Conservation (phyloP, 2,113 vertebrate species). For the Leptobrachium leishanense region DNA sequence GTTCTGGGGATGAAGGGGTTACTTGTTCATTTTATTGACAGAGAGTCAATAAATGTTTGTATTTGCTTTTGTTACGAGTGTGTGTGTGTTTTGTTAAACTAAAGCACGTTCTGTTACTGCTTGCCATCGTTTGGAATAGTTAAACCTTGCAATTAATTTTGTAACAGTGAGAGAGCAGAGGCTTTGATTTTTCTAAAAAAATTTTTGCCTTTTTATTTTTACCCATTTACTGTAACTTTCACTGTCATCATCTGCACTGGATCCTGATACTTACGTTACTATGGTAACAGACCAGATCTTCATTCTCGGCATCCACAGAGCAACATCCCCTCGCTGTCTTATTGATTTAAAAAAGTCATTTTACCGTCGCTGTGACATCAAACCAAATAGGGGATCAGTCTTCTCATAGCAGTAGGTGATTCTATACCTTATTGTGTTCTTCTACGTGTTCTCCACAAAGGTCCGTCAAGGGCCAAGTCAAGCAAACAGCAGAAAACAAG, state of each 20-base stretch:
- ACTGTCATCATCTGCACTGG: slow-evolving; percentile 70
- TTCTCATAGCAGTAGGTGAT: slow-evolving; percentile 55
- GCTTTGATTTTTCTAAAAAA: no score
- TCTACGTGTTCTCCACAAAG: neutral
- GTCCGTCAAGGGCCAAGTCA: neutral
- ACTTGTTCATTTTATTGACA: neutral
- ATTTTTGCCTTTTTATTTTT: slow-evolving; percentile 47
- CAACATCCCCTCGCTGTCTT: slow-evolving; percentile 73
- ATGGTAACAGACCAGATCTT: slow-evolving; percentile 89
- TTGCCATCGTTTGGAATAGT: no score
- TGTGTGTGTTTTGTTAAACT: no score
- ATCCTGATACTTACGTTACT: slow-evolving; percentile 85
- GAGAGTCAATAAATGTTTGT: neutral
- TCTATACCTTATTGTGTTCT: slow-evolving; percentile 36
- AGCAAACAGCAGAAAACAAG: neutral
- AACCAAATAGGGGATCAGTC: slow-evolving; percentile 58
- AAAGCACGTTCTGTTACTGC: no score
- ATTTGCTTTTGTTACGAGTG: neutral
- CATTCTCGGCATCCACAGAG: slow-evolving; percentile 85
- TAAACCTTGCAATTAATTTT: no score
- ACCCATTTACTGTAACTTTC: slow-evolving; percentile 63
- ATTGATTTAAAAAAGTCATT: slow-evolving; percentile 68
- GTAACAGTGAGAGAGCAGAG: no score
- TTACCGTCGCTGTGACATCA: slow-evolving; percentile 63
- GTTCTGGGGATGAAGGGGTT: no score